phyloP scores from a whole-genome alignment of 1,140 invertebrate genomes.

The Aplysia californica region DNA sequence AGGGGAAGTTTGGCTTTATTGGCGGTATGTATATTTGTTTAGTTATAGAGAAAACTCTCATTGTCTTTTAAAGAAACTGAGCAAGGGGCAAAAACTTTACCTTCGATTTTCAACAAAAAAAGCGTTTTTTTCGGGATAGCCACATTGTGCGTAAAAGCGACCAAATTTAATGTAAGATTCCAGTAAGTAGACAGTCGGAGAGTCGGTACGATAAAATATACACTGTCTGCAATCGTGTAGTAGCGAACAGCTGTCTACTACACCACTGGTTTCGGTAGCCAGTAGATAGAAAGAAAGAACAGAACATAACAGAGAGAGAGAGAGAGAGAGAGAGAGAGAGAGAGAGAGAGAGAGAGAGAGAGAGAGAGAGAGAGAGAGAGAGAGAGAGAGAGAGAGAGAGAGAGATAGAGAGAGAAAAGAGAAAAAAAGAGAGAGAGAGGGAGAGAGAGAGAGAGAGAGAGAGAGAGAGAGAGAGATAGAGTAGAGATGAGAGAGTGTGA shows the following conservation, averaged over 20 bases:
- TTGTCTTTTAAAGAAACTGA: too few relatives aligned
- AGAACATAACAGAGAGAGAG: neutral
- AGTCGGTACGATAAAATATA: too few relatives aligned
- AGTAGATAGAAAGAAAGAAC: neutral
- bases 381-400: slow-evolving; percentile 3
- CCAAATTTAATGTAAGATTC: too few relatives aligned
- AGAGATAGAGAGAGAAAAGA: neutral
- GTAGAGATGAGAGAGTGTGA: neutral
- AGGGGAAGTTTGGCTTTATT: too few relatives aligned
- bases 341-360: slow-evolving; percentile 24
- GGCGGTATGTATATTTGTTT: too few relatives aligned
- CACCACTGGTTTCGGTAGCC: neutral
- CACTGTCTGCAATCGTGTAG: too few relatives aligned
- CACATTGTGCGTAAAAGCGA: too few relatives aligned
- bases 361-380: slow-evolving; percentile 9
- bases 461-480: slow-evolving; percentile 9
- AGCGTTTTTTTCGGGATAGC: too few relatives aligned
- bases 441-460: neutral
- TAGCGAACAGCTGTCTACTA: neutral
- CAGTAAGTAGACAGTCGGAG: neutral
- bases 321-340: slow-evolving; percentile 18
- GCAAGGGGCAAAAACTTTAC: too few relatives aligned
- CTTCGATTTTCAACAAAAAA: too few relatives aligned
- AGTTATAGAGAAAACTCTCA: too few relatives aligned
- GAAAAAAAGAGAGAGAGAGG: neutral